Evolutionary conservation across 2,888 invertebrate genomes (phyloP).

Genomic region (Volucella inanis): DNA sequence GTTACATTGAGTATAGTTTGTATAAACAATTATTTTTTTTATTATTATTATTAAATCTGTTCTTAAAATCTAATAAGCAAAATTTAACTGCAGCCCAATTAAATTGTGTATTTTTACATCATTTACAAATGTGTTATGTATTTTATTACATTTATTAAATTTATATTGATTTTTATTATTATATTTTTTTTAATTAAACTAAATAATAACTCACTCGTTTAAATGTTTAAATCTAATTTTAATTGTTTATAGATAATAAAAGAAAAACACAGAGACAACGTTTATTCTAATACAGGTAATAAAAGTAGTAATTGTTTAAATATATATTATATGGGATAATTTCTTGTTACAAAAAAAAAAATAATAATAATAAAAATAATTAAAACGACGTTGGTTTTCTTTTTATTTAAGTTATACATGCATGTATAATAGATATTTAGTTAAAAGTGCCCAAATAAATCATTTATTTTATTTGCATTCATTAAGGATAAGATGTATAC

Average conservation of each 20-base stretch:
- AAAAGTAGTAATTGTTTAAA: constrained; percentile 58
- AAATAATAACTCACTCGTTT: constrained; percentile 73
- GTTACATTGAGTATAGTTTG: constrained; percentile 6
- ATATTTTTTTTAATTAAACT: constrained; percentile 57
- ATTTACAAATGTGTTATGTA: constrained; percentile 16
- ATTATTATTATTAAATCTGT: constrained; percentile 35
- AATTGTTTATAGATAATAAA: constrained; percentile 47
- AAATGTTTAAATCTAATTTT: constrained; percentile 64
- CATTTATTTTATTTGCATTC: constrained; percentile 11
- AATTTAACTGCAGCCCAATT: constrained; percentile 62
- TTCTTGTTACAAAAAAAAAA: constrained; percentile 1
- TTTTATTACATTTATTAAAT: constrained; percentile 10
- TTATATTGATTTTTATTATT: not conserved
- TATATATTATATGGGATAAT: constrained; percentile 8
- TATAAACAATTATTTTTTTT: constrained; percentile 3
- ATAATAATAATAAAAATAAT: too few species aligned
- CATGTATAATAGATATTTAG: constrained; percentile 11
- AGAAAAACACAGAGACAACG: constrained; percentile 69
- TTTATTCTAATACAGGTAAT: constrained; percentile 74
- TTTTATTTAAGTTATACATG: constrained; percentile 7
- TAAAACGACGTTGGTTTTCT: not conserved
- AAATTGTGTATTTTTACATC: constrained; percentile 12
- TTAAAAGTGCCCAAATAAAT: constrained; percentile 39
- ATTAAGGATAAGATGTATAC: constrained; percentile 29
- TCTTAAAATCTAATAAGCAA: constrained; percentile 56